These are phyloP conservation scores for Oryctolagus cuniculus DNA, from an alignment of 2,113 vertebrate genomes.

Conservation along the genomic window DNA sequence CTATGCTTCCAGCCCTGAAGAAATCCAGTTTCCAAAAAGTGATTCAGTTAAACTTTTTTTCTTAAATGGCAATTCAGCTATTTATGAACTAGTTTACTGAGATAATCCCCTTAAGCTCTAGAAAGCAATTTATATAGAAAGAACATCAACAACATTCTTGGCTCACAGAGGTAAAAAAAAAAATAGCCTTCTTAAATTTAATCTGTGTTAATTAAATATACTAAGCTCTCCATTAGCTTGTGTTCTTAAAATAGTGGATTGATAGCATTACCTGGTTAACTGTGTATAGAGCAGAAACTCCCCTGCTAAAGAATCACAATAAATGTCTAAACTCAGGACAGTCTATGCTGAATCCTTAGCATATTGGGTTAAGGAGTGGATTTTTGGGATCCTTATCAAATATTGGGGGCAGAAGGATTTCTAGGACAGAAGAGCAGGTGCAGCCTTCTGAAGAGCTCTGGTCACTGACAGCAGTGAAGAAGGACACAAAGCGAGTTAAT, in stretches of 20 bases:
- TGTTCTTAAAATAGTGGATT: conserved; percentile 59
- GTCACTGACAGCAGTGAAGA: background rate
- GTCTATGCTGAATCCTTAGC: conserved; percentile 25
- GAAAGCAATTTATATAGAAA: conserved; percentile 60
- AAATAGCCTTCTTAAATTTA: conserved; percentile 54
- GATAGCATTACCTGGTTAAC: conserved; percentile 35
- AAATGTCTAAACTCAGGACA: background rate
- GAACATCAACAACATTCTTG: conserved; percentile 64
- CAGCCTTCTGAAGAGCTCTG: background rate
- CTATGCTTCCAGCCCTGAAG: conserved; percentile 51
- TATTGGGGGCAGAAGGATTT: background rate
- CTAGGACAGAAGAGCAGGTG: background rate
- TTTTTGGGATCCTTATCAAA: conserved; percentile 56
- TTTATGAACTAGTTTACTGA: conserved; percentile 60
- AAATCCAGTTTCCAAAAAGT: conserved; percentile 64
- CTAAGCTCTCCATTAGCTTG: conserved; percentile 55
- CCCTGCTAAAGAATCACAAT: conserved; percentile 38
- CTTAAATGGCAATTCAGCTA: conserved; percentile 58
- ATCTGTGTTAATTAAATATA: conserved; percentile 65
- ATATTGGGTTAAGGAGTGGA: conserved; percentile 7
- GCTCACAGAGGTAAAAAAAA: conserved; percentile 57
- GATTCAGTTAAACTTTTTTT: conserved; percentile 59
- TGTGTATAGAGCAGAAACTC: conserved; percentile 19
- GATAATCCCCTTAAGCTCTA: conserved; percentile 54
- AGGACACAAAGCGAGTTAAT: background rate